phyloP scores from a whole-genome alignment of 2,797 vertebrate genomes.

The Cossypha dichroa region DNA sequence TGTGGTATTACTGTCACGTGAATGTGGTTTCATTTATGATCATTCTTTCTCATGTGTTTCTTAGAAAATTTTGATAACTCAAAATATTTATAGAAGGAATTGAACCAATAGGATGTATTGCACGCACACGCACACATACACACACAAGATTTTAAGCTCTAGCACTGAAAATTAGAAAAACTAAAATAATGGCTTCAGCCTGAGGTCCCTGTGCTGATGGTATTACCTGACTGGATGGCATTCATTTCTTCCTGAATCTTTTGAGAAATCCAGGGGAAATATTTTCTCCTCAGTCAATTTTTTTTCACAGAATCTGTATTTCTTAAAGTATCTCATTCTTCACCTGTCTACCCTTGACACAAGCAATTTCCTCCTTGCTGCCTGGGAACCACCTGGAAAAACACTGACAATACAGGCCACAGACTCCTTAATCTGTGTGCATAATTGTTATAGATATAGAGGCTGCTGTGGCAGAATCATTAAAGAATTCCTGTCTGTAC shows the following conservation, averaged over 20 bases:
- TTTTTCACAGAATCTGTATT: constrained; percentile 23
- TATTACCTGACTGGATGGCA: neutral
- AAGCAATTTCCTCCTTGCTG: constrained; percentile 40
- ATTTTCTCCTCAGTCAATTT: constrained; percentile 13
- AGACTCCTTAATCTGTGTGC: neutral
- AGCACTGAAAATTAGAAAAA: neutral
- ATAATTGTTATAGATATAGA: neutral
- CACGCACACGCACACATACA: too few species aligned
- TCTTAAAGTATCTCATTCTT: constrained; percentile 52
- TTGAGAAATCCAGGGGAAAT: constrained; percentile 24
- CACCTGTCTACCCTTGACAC: constrained; percentile 31
- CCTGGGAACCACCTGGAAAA: constrained; percentile 7
- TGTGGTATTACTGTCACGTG: neutral
- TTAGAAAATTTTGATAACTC: neutral
- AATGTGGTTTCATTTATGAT: neutral
- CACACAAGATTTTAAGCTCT: neutral
- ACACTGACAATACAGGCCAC: neutral
- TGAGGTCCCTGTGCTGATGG: neutral
- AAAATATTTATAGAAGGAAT: neutral
- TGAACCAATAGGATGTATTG: neutral
- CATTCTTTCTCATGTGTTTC: neutral
- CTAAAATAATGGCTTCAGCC: neutral
- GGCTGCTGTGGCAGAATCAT: neutral
- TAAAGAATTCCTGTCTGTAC: neutral
- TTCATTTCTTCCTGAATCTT: neutral